A percentile compares a stretch with the other conserved stretches of the same genome.
These are phyloP conservation scores for Probosciger aterrimus DNA, from an alignment of 2,113 vertebrate genomes.

Conservation along the genomic window DNA sequence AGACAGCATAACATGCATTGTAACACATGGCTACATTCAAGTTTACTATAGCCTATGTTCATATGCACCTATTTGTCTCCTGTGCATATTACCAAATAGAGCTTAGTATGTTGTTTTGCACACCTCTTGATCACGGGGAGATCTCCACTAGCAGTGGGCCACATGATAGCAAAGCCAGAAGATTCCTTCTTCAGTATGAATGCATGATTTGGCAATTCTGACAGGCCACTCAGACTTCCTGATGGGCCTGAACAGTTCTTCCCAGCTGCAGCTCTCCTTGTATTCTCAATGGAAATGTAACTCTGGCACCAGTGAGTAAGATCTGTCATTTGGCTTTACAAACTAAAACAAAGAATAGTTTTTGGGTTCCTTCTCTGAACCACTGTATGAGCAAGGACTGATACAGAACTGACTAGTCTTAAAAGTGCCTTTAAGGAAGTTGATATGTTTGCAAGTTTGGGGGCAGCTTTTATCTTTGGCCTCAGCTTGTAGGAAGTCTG, in stretches of 20 bases:
- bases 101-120: neutral
- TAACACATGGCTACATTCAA: neutral
- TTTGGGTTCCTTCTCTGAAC: neutral
- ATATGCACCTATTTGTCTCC: neutral
- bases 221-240: neutral
- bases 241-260: neutral
- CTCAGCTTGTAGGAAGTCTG: neutral
- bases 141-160: neutral
- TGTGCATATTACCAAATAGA: neutral
- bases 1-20: neutral
- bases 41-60: neutral
- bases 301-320: neutral
- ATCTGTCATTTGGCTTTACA: neutral
- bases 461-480: neutral
- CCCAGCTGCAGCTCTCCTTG: neutral
- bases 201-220: fast-evolving
- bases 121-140: neutral
- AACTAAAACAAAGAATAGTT: neutral
- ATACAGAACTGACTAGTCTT: neutral
- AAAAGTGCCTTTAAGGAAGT: neutral
- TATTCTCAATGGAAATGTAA: neutral
- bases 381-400: neutral
- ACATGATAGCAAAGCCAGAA: neutral
- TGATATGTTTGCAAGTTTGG: neutral
- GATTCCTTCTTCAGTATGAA: neutral